Conservation (phyloP, 2,888 invertebrate genomes). For the Papilio elwesi region DNA sequence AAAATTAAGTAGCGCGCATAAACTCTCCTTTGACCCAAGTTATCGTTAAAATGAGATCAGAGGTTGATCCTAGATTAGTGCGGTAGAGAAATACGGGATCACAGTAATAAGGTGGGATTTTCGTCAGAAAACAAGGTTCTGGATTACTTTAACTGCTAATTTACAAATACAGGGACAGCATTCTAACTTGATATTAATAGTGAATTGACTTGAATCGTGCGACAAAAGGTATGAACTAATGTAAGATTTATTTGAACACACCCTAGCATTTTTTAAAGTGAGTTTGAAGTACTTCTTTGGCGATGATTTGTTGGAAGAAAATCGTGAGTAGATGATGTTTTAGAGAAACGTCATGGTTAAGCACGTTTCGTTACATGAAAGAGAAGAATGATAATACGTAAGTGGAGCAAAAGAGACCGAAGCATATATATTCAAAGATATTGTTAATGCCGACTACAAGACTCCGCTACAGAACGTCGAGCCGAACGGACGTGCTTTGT, state of each 20-base stretch:
- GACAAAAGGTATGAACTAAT: not conserved
- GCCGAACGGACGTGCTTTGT: no score
- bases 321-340: no score
- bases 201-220: not conserved
- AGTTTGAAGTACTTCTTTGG: no score
- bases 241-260: not conserved
- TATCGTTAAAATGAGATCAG: constrained; percentile 37
- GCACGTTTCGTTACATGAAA: no score
- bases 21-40: constrained; percentile 28
- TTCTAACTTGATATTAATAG: not conserved
- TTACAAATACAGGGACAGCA: constrained; percentile 4
- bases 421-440: no score
- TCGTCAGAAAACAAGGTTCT: constrained; percentile 31
- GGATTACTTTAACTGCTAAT: constrained; percentile 30
- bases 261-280: no score
- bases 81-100: constrained; percentile 32
- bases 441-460: no score
- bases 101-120: constrained; percentile 37
- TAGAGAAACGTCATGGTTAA: no score
- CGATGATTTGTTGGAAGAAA: no score
- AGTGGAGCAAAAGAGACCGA: no score
- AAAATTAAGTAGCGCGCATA: constrained; percentile 22
- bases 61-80: constrained; percentile 38
- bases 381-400: no score
- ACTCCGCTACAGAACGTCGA: no score